Base-by-base conservation (phyloP, 2,888 invertebrate species). In the Crossocerus cetratus region DNA sequence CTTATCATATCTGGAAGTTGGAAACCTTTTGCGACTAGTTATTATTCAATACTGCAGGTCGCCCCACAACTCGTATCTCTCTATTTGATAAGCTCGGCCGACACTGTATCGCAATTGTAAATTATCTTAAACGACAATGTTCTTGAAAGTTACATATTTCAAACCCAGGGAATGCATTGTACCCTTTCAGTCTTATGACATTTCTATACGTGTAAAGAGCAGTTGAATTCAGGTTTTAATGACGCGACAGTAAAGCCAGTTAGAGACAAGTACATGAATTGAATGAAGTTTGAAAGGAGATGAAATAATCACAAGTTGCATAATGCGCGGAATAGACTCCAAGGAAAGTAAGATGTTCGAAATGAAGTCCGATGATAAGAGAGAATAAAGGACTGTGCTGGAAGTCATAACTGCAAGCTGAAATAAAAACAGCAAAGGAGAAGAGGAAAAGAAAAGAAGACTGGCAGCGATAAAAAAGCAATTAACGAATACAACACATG, bases 151-250 rank as follows among this genome's bases (percentile, higher is more conserved):
- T 8, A 32, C 32, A 32, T 32, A 32, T 4, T 32, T 32, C 32
- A 32, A 32, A 5, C 32, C 5, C 32, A 32, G 11, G 11, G 32
- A 32, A 32, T 32, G 32, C 32, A 32, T 32, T 32, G 32, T 32
- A 32, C 32, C 32, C 32, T 32, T 32, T 32, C 32, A 32, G 8
- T 32, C 32, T 32, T 32, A 32, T 32, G 32, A 32, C 32, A 32
- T 32, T 32, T 4, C 32, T 32, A 32, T 32, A 11, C 32, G 32
- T 32, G 32, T 32, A 32, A 32, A 32, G 32, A 32, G 11, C 8
- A 32, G 32, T 32, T 21, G 68, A 70, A 75, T 77, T 68, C 64
- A 80, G 74, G 58, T 64, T 54, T 58, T 23, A 62, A 68, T 58
- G 49, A 20, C 58, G 43, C 16, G 20, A 18, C 63, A 58, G 58